A percentile compares a stretch with the other conserved stretches of the same genome.
phyloP scores from a whole-genome alignment of 2,888 invertebrate genomes.

The Megalurothrips usitatus region DNA sequence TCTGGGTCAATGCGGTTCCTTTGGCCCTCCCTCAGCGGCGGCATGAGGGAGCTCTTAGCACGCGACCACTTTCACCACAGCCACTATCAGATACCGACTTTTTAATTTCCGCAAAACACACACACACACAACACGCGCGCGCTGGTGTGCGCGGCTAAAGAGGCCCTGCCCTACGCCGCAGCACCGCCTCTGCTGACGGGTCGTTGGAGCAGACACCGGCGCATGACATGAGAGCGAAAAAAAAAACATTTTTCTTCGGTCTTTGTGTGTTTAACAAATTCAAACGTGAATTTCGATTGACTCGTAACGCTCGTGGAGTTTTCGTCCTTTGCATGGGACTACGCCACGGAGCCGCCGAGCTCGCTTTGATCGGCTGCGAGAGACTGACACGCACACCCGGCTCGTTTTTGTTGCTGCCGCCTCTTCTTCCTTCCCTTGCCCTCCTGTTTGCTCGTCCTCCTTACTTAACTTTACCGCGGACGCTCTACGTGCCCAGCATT shows the following conservation, averaged over 20 bases:
- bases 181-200: no score
- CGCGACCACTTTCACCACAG: background rate
- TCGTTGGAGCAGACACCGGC: no score
- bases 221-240: no score
- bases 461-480: conserved; percentile 26
- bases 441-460: conserved; percentile 25
- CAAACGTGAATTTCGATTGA: no score
- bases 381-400: background rate
- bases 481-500: conserved; percentile 12
- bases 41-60: background rate
- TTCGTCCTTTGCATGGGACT: no score
- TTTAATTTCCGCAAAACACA: conserved; percentile 23
- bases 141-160: no score
- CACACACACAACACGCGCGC: conserved; percentile 3
- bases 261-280: no score
- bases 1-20: background rate
- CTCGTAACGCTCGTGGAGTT: no score
- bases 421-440: background rate
- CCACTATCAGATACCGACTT: conserved; percentile 8
- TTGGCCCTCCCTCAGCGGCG: background rate
- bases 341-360: no score
- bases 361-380: no score
- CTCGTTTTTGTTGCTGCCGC: background rate
- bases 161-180: no score
- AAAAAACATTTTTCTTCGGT: no score